Percentiles rank a stretch among this genome's conserved stretches.
These are phyloP conservation scores for Hippocampus zosterae DNA, from an alignment of 2,113 vertebrate species.

Conservation along the genomic window DNA sequence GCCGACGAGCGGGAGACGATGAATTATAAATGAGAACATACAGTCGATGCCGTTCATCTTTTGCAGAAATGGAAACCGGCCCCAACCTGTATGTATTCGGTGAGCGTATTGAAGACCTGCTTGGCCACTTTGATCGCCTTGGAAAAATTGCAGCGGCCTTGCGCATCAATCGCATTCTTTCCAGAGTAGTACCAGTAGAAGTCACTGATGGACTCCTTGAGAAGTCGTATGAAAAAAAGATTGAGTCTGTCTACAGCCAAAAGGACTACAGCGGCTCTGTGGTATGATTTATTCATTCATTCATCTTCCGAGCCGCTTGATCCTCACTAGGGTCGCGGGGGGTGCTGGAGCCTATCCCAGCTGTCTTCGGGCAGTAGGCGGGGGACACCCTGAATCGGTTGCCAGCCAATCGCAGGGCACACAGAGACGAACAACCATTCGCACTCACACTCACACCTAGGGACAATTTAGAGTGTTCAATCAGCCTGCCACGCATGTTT, in stretches of 20 bases:
- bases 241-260: neutral
- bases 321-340: too few species aligned
- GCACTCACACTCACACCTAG: too few species aligned
- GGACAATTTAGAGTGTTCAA: too few species aligned
- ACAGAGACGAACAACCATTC: too few species aligned
- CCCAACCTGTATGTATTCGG: slow-evolving; percentile 95
- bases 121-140: slow-evolving; percentile 93
- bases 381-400: too few species aligned
- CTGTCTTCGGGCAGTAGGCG: too few species aligned
- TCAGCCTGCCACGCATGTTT: too few species aligned
- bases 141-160: slow-evolving; percentile 89
- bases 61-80: neutral
- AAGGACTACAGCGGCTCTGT: neutral
- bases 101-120: slow-evolving; percentile 95
- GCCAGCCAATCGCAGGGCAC: too few species aligned
- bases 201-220: slow-evolving; percentile 94
- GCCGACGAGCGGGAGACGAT: neutral
- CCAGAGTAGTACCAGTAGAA: slow-evolving; percentile 98
- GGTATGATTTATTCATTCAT: neutral
- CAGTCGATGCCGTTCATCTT: neutral
- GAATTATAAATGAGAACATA: neutral
- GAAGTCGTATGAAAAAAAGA: slow-evolving; percentile 9
- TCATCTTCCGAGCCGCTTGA: too few species aligned
- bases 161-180: slow-evolving; percentile 86
- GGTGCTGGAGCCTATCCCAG: too few species aligned